These are phyloP conservation scores for Limulus polyphemus DNA, from an alignment of 2,888 invertebrate genomes.

Conservation along the genomic window DNA sequence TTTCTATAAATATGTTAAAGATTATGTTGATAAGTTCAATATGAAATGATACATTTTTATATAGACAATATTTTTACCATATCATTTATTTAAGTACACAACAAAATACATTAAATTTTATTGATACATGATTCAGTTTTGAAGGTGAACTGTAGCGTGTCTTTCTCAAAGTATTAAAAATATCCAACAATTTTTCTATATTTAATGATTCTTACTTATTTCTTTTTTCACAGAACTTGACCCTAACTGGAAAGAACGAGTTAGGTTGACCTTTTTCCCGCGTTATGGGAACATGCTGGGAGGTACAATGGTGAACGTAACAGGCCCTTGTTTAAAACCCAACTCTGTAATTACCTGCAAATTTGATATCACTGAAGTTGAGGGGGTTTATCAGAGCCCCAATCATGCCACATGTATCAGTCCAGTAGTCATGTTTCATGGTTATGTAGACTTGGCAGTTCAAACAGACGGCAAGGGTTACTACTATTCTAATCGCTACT, in stretches of 20 bases:
- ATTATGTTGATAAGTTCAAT: too few species aligned
- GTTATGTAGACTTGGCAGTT: slow-evolving; percentile 73
- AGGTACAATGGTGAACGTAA: slow-evolving; percentile 88
- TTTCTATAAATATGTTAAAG: too few species aligned
- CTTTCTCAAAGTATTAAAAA: too few species aligned
- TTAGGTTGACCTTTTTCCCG: slow-evolving; percentile 75
- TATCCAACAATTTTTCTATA: too few species aligned
- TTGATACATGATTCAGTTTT: too few species aligned
- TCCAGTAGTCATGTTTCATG: slow-evolving; percentile 72
- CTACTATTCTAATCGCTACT: slow-evolving; percentile 76
- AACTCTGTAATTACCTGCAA: slow-evolving; percentile 46
- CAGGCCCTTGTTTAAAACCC: slow-evolving; percentile 81
- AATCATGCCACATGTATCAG: slow-evolving; percentile 83
- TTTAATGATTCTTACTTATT: too few species aligned
- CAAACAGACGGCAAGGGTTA: slow-evolving; percentile 68
- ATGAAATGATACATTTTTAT: too few species aligned
- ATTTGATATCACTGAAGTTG: slow-evolving; percentile 31
- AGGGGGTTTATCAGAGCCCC: slow-evolving; percentile 37
- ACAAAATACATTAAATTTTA: too few species aligned
- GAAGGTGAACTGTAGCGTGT: too few species aligned
- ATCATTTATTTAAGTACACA: too few species aligned
- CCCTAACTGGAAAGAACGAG: slow-evolving; percentile 30
- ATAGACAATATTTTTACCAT: too few species aligned
- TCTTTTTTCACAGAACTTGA: slow-evolving; percentile 21
- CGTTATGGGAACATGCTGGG: slow-evolving; percentile 96